phyloP scores from a whole-genome alignment of 2,888 invertebrate genomes.

The Alsophila aescularia region DNA sequence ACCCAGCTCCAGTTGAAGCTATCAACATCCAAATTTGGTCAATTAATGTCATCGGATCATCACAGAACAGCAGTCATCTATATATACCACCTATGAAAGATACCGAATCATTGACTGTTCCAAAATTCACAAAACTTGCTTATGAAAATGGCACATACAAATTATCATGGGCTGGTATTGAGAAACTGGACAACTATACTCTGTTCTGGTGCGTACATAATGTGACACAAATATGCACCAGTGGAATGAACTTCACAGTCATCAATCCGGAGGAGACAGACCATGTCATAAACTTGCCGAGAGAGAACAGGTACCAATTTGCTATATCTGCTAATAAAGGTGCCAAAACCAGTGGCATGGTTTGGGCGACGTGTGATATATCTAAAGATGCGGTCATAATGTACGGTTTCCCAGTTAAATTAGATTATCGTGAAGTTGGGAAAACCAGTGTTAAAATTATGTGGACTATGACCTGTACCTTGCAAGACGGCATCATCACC shows the following conservation, averaged over 20 bases:
- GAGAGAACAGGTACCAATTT: constrained; percentile 88
- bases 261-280: constrained; percentile 67
- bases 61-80: constrained; percentile 82
- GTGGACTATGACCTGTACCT: constrained; percentile 91
- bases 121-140: constrained; percentile 88
- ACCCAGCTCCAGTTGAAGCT: constrained; percentile 71
- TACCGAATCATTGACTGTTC: constrained; percentile 70
- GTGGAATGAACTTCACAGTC: constrained; percentile 74
- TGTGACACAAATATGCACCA: constrained; percentile 80
- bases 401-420: constrained; percentile 79
- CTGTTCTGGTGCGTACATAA: constrained; percentile 90
- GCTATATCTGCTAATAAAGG: constrained; percentile 92
- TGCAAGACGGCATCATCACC: constrained; percentile 87
- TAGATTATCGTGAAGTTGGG: constrained; percentile 65
- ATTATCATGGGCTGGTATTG: constrained; percentile 89
- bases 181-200: constrained; percentile 87
- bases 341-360: constrained; percentile 91
- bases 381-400: constrained; percentile 78
- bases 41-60: constrained; percentile 85
- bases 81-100: constrained; percentile 84
- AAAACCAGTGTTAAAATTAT: constrained; percentile 80
- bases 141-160: constrained; percentile 89
- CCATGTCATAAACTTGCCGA: constrained; percentile 85
- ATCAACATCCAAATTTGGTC: constrained; percentile 85
- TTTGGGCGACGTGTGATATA: constrained; percentile 90